phyloP scores from a whole-genome alignment of 2,113 vertebrate species.

The Chinchilla lanigera region DNA sequence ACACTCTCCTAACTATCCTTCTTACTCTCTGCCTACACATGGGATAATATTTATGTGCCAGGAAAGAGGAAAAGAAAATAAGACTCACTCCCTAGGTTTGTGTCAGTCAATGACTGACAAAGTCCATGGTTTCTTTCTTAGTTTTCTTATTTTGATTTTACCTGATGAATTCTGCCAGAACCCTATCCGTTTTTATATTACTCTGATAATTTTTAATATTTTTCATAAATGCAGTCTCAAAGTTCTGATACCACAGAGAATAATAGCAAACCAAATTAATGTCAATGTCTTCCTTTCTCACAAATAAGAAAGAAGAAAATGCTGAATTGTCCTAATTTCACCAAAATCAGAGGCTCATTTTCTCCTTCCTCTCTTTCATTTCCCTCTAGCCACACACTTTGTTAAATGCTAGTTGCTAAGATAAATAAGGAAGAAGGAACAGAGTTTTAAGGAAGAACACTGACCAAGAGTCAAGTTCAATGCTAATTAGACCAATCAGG shows the following conservation, averaged over 20 bases:
- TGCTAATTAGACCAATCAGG: neutral
- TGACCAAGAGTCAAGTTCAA: neutral
- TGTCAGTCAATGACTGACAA: neutral
- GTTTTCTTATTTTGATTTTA: constrained; percentile 60
- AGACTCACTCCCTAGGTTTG: neutral
- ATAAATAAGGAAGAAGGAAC: neutral
- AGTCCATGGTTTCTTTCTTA: constrained; percentile 31
- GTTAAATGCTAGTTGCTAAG: neutral
- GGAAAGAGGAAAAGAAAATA: neutral
- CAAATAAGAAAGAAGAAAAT: neutral
- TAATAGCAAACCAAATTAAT: neutral
- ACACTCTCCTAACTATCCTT: neutral
- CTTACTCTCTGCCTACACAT: neutral
- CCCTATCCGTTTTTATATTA: constrained; percentile 38
- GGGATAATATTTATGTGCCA: neutral
- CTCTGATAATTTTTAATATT: constrained; percentile 48
- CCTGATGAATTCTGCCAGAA: constrained; percentile 54
- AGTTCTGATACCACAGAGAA: constrained; percentile 56
- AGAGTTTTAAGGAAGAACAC: neutral
- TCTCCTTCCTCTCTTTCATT: neutral
- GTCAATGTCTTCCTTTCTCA: neutral
- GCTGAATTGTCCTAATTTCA: neutral
- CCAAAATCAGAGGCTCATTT: neutral
- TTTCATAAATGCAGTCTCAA: neutral
- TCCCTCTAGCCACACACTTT: neutral